A percentile compares a stretch with the other conserved stretches of the same genome.
phyloP scores from a whole-genome alignment of 1,140 invertebrate genomes.

The Microvelia longipes region DNA sequence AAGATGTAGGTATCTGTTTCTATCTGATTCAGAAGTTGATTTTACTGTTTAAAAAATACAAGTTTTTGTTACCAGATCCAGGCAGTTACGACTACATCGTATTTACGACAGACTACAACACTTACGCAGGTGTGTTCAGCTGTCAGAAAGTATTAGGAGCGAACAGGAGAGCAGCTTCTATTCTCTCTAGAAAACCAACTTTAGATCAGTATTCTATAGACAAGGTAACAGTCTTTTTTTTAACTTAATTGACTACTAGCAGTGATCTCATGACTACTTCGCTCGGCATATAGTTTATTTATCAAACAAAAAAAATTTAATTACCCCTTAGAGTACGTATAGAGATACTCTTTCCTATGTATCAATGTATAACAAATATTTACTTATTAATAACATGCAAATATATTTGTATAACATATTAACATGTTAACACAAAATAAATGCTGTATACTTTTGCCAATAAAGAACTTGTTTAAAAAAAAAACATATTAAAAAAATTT shows the following conservation, averaged over 20 bases:
- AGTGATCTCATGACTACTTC: background rate
- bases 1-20: too few relatives aligned
- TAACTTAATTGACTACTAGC: background rate
- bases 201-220: slow-evolving; percentile 49
- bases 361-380: background rate
- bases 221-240: slow-evolving; percentile 34
- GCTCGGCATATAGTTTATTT: background rate
- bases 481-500: too few relatives aligned
- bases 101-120: slow-evolving; percentile 55
- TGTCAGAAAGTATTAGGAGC: slow-evolving; percentile 59
- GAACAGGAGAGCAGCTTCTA: slow-evolving; percentile 58
- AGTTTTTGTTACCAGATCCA: slow-evolving; percentile 51
- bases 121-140: slow-evolving; percentile 60
- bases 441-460: too few relatives aligned
- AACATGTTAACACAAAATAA: too few relatives aligned
- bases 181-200: slow-evolving; percentile 50
- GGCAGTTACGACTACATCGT: slow-evolving; percentile 57
- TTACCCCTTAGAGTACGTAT: background rate
- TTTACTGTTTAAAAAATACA: too few relatives aligned
- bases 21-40: too few relatives aligned
- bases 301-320: background rate
- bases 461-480: too few relatives aligned
- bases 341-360: too few relatives aligned
- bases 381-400: background rate
- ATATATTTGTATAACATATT: background rate